These are phyloP conservation scores for Epinephelus fuscoguttatus DNA, from an alignment of 2,113 vertebrate species.

Conservation along the genomic window DNA sequence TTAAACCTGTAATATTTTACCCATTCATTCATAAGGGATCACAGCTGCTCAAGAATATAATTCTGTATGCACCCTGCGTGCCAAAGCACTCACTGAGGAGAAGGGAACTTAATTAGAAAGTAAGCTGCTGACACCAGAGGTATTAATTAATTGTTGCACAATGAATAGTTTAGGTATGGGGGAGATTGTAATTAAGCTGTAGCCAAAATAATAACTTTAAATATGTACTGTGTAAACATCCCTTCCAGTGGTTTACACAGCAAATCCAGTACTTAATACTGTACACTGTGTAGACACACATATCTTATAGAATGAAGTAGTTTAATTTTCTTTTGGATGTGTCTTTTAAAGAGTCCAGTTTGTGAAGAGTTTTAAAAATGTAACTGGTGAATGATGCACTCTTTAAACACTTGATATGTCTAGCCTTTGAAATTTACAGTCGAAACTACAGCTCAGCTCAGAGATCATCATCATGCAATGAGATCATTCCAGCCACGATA, in stretches of 20 bases:
- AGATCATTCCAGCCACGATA: too few species aligned
- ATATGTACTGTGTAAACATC: neutral
- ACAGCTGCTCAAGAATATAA: neutral
- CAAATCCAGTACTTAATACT: neutral
- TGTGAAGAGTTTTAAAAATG: neutral
- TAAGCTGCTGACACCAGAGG: neutral
- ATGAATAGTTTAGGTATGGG: neutral
- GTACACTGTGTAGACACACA: neutral
- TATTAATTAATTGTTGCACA: neutral
- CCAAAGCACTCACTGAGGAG: neutral
- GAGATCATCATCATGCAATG: too few species aligned
- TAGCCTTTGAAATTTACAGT: neutral
- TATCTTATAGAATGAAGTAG: neutral
- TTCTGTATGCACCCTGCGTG: neutral
- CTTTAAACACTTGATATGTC: neutral
- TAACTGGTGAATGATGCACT: neutral
- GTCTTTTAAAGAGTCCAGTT: neutral
- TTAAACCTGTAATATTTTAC: neutral
- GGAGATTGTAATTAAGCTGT: neutral
- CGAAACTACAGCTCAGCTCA: neutral
- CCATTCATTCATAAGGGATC: neutral
- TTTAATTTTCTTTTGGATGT: neutral
- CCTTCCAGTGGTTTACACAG: neutral
- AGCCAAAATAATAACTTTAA: conserved; percentile 1
- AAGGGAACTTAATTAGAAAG: conserved; percentile 6